phyloP scores from a whole-genome alignment of 2,797 vertebrate species.

The Myotis vivesi region DNA sequence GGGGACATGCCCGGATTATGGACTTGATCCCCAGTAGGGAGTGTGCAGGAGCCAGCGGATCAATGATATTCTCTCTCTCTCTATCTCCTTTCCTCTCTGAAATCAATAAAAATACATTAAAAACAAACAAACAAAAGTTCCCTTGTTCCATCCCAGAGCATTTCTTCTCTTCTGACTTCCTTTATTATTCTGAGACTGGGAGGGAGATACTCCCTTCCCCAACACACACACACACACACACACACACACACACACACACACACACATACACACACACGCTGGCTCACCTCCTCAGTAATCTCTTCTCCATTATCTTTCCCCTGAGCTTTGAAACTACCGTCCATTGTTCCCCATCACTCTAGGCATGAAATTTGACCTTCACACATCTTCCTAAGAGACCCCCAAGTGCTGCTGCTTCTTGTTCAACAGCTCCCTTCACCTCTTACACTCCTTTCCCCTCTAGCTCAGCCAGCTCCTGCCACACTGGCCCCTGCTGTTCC shows the following conservation, averaged over 20 bases:
- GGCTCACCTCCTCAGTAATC: no score
- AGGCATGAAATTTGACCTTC: neutral
- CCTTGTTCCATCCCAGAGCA: neutral
- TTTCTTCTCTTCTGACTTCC: neutral
- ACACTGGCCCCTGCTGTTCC: neutral
- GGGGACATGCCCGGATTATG: no score
- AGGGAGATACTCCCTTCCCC: neutral
- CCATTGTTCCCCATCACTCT: neutral
- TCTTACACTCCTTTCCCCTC: neutral
- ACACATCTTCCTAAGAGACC: neutral
- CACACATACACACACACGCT: no score
- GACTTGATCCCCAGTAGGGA: no score
- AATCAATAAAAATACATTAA: no score
- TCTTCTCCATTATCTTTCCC: neutral
- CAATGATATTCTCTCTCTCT: no score
- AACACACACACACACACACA: no score
- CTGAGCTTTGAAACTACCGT: neutral
- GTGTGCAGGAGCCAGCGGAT: no score
- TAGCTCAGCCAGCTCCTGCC: neutral
- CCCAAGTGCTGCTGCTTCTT: neutral
- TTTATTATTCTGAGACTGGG: neutral
- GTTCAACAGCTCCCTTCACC: neutral
- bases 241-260: neutral
- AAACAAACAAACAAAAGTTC: no score
- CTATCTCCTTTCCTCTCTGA: no score